These are phyloP conservation scores for Tursiops truncatus DNA, from an alignment of 2,113 vertebrate species.

Conservation along the genomic window DNA sequence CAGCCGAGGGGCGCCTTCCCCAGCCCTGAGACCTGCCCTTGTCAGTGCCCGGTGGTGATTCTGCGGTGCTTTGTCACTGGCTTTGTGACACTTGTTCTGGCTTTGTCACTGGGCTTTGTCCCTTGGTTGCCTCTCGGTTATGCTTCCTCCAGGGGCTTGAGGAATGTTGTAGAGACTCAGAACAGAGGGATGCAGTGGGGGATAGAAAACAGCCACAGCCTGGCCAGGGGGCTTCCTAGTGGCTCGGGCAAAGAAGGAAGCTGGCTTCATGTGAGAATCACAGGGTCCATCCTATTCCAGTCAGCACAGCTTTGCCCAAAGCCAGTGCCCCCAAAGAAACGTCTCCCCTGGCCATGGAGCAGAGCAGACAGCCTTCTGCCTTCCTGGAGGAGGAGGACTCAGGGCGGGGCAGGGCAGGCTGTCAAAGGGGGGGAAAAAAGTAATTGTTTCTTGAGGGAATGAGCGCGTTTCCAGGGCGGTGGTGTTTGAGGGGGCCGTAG, in stretches of 20 bases:
- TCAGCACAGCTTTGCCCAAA: background rate
- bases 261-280: no score
- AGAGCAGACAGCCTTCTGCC: background rate
- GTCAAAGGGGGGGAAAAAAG: background rate
- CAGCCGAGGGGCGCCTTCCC: fast-evolving
- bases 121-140: background rate
- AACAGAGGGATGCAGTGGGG: background rate
- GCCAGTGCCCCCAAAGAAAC: no score
- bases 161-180: background rate
- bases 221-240: background rate
- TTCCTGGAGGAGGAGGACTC: background rate
- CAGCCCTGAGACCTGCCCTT: background rate
- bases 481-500: fast-evolving
- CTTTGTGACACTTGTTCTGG: no score
- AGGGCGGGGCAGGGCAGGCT: background rate
- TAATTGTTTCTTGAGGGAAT: background rate
- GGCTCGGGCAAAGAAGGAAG: background rate
- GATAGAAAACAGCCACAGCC: no score
- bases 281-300: fast-evolving
- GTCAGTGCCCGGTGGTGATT: fast-evolving
- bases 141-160: background rate
- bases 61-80: no score
- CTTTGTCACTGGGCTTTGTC: no score
- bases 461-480: background rate
- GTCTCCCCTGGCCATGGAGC: background rate